Conservation (phyloP, 1,140 invertebrate genomes). For the Laupala kohalensis region DNA sequence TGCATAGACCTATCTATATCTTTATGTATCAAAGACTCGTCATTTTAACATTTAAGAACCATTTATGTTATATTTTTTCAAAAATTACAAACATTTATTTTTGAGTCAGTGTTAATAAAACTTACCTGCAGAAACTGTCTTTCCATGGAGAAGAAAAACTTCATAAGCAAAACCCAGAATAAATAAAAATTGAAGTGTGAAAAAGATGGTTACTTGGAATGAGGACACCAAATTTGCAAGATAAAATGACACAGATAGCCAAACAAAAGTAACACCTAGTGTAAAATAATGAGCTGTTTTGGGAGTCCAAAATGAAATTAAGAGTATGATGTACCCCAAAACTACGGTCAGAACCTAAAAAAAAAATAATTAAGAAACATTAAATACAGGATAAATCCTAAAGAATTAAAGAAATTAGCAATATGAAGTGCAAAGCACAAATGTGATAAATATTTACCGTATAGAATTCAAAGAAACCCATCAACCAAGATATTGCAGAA, state of each 20-base stretch:
- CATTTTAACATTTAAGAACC: too few species aligned
- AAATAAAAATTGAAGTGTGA: not conserved
- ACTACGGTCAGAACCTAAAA: not conserved
- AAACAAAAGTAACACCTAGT: not conserved
- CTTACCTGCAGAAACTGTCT: too few species aligned
- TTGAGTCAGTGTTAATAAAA: too few species aligned
- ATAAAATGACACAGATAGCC: not conserved
- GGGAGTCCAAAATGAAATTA: not conserved
- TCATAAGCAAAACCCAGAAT: not conserved
- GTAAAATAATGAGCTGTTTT: not conserved
- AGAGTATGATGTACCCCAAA: not conserved
- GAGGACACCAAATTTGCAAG: not conserved
- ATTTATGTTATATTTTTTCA: too few species aligned
- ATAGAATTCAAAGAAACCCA: constrained; percentile 33
- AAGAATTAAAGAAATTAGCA: too few species aligned
- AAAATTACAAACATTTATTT: too few species aligned
- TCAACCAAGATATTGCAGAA: constrained; percentile 28
- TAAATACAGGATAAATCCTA: not conserved
- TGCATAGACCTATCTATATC: too few species aligned
- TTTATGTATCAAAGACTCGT: too few species aligned
- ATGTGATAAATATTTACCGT: constrained; percentile 27
- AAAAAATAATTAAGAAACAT: not conserved
- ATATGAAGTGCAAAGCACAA: too few species aligned
- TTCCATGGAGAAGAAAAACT: not conserved
- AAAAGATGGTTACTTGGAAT: not conserved